Evolutionary conservation across 2,113 vertebrate species (phyloP).

Genomic region (Dipodomys spectabilis): DNA sequence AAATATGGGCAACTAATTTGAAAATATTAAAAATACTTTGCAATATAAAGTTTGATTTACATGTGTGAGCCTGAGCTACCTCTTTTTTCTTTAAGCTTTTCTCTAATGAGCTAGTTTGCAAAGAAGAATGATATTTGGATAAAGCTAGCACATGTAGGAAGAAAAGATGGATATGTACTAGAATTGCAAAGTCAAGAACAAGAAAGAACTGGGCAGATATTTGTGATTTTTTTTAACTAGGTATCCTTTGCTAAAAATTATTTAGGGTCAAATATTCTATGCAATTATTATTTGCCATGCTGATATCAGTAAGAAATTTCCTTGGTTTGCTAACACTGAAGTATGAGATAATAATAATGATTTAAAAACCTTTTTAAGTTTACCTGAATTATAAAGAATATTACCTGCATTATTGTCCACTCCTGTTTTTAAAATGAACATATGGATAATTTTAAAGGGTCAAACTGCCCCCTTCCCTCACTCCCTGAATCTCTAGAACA

Average conservation of each 20-base stretch:
- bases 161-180: not conserved
- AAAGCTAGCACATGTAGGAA: not conserved
- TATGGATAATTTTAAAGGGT: not conserved
- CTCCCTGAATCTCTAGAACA: not conserved
- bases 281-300: not conserved
- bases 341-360: not conserved
- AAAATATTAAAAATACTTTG: constrained; percentile 6
- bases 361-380: not conserved
- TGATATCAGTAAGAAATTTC: not conserved
- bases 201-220: not conserved
- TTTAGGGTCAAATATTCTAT: constrained; percentile 26
- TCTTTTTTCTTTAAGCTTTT: not conserved
- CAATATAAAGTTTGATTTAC: not conserved
- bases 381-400: not conserved
- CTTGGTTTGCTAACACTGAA: not conserved
- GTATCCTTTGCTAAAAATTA: not conserved
- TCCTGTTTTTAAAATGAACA: constrained; percentile 16
- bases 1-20: not conserved
- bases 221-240: not conserved
- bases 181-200: not conserved
- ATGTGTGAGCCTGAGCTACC: not conserved
- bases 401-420: not conserved
- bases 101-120: constrained; percentile 1
- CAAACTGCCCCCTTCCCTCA: not conserved
- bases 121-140: constrained; percentile 11